phyloP scores from a whole-genome alignment of 2,888 invertebrate species.

The Lithosia quadra region DNA sequence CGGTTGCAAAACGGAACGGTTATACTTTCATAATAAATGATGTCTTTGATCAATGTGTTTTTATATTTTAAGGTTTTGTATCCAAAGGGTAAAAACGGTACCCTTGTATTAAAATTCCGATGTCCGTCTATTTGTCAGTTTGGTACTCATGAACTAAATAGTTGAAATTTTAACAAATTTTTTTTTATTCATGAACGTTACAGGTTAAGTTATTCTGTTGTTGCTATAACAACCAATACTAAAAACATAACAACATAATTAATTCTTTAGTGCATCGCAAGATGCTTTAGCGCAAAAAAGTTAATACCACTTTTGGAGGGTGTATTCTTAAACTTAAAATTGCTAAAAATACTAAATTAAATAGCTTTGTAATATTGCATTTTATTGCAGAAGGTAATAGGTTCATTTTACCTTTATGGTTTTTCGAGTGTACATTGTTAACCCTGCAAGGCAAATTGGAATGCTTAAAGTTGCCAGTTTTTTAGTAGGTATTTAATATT shows the following conservation, averaged over 20 bases:
- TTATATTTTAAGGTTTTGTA: neutral
- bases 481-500: neutral
- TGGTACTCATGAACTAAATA: too few relatives aligned
- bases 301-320: neutral
- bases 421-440: neutral
- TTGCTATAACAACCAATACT: too few relatives aligned
- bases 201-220: too few relatives aligned
- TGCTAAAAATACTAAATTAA: neutral
- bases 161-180: too few relatives aligned
- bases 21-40: slow-evolving; percentile 17
- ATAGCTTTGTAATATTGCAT: neutral
- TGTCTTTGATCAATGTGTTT: neutral
- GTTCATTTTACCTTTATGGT: neutral
- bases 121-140: too few relatives aligned
- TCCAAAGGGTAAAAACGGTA: too few relatives aligned
- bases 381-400: neutral
- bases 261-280: too few relatives aligned
- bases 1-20: slow-evolving; percentile 36
- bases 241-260: too few relatives aligned
- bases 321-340: neutral
- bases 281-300: too few relatives aligned
- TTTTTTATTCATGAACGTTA: too few relatives aligned
- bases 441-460: neutral
- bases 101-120: too few relatives aligned
- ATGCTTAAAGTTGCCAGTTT: neutral